A percentile compares a stretch with the other conserved stretches of the same genome.
Conservation (phyloP, 2,797 vertebrate species). For the Vespertilio murinus region DNA sequence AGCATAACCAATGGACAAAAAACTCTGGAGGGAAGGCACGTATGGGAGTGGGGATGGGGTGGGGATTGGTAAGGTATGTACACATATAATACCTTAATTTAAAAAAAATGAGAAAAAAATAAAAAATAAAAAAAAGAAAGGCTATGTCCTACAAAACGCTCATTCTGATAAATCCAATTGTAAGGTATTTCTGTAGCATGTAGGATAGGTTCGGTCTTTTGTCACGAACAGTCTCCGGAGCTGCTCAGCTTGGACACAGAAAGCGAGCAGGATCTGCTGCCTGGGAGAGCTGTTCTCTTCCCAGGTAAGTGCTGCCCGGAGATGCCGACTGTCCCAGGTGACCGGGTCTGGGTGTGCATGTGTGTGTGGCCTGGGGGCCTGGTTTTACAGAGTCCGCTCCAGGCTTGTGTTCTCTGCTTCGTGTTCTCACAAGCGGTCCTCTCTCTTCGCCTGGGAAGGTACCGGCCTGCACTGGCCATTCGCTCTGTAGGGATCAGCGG, state of each 20-base stretch:
- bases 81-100: no score
- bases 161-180: not conserved
- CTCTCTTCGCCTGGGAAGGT: rapidly evolving
- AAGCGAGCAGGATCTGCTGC: rapidly evolving
- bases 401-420: not conserved
- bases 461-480: rapidly evolving
- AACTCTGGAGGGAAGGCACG: no score
- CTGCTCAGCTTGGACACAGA: not conserved
- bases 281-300: rapidly evolving
- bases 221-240: not conserved
- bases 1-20: no score
- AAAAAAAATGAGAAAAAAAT: no score
- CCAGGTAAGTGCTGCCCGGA: not conserved
- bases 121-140: no score
- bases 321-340: rapidly evolving
- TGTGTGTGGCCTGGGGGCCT: rapidly evolving
- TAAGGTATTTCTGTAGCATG: not conserved
- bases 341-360: rapidly evolving
- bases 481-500: rapidly evolving
- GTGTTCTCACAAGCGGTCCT: not conserved
- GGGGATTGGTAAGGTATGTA: no score
- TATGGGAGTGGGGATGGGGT: no score
- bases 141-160: no score
- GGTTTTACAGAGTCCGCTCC: rapidly evolving
- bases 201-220: not conserved